Evolutionary conservation across 2,888 invertebrate species (phyloP), one percentile per base, ranked within the genome.

Genomic region (Pinctada fucata): DNA sequence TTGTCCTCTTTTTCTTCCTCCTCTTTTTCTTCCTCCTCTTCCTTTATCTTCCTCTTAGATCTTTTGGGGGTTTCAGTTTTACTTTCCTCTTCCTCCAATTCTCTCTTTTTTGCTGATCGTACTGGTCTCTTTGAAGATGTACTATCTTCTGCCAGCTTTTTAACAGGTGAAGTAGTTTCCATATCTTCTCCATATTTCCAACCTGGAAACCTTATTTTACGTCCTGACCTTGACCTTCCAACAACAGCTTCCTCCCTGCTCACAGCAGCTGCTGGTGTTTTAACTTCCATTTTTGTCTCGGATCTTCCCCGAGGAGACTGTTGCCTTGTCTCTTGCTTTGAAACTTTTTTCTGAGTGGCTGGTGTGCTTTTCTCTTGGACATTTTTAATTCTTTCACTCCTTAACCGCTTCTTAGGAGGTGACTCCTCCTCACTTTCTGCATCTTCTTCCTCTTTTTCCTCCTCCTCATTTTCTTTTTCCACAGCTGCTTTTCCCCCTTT

Each of bases 1-100:
- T 58, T 13, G 6, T 58, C 58, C 6, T 58, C 6, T 58, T 58
- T 58, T 13, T 58, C 58, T 58, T 58, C 58, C 58, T 58, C 58
- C 58, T 58, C 58, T 58, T 58, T 13, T 58, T 58, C 58, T 58
- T 58, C 58, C 58, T 58, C 58, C 8, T 58, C 58, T 58, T 58
- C 58, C 13, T 58, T 13, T 10, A 10, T 10, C 13, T 58, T 58
- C 13, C 58, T 58, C 13, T 13, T 13, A 10, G 8, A 10, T 6
- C 58, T 58, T 58, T 58, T 58, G 6, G 8, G 6, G 8, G 6
- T 58, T 13, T 10, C 58, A 58, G 6, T 58, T 58, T 58, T 58
- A 6, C 13, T 13, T 13, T 58, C 8, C 6, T 10, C 58, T 13
- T 58, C 58, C 13, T 58, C 13, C 58, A 10, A 10, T 58, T 58